Evolutionary conservation across 2,797 vertebrate genomes (phyloP).

Genomic region (Cossypha polioptera): DNA sequence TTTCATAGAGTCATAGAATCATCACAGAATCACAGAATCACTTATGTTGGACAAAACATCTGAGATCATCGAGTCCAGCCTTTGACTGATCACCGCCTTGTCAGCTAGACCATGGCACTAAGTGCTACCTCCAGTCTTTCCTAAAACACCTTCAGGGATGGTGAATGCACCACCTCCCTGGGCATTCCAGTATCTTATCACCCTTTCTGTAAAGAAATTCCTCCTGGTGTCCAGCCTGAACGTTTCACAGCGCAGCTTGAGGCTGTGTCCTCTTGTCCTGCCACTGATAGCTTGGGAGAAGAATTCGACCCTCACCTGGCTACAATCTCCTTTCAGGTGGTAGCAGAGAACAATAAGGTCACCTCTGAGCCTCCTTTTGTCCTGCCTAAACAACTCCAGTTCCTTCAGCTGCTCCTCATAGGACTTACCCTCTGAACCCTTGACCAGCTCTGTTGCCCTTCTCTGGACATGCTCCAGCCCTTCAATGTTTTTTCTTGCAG

Average conservation of each 20-base stretch:
- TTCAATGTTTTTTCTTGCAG: neutral
- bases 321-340: neutral
- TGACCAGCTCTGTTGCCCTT: neutral
- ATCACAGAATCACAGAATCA: neutral
- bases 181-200: neutral
- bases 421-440: neutral
- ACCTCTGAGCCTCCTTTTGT: neutral
- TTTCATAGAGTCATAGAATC: neutral
- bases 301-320: accelerated
- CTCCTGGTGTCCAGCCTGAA: neutral
- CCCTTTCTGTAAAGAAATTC: neutral
- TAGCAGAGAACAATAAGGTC: neutral
- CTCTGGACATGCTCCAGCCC: neutral
- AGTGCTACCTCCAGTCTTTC: neutral
- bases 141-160: neutral
- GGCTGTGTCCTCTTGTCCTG: neutral
- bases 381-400: neutral
- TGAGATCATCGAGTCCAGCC: neutral
- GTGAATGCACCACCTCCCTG: neutral
- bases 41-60: neutral
- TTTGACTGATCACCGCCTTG: neutral
- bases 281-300: neutral
- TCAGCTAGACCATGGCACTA: neutral
- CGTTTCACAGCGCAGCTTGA: accelerated
- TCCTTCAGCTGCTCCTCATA: neutral